phyloP scores from a whole-genome alignment of 2,113 vertebrate genomes.

The Progne subis region DNA sequence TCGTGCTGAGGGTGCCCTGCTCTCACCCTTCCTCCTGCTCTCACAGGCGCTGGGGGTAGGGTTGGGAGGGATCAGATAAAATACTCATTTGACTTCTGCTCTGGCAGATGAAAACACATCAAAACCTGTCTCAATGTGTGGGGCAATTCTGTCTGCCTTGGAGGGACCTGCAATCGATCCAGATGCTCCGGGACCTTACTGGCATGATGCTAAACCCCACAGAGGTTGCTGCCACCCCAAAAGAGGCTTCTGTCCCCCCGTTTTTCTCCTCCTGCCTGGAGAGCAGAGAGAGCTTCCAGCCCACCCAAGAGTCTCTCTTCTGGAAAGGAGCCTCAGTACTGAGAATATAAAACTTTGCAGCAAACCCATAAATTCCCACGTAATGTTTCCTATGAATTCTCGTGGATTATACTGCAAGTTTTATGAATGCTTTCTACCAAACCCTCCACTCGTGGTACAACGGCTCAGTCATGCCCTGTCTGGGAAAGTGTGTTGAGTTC shows the following conservation, averaged over 20 bases:
- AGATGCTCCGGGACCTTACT: background rate
- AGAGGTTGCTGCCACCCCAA: background rate
- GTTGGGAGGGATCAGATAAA: background rate
- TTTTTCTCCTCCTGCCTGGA: background rate
- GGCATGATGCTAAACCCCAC: background rate
- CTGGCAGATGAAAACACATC: background rate
- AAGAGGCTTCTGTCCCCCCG: background rate
- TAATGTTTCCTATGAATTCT: background rate
- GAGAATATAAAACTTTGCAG: background rate
- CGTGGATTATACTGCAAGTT: background rate
- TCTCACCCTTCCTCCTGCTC: background rate
- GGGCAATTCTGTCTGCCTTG: background rate
- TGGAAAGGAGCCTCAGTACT: background rate
- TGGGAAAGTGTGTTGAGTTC: background rate
- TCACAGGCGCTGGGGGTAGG: background rate
- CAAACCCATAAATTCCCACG: background rate
- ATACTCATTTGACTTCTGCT: background rate
- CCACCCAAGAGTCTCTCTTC: background rate
- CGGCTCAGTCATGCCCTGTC: background rate
- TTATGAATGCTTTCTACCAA: conserved; percentile 13
- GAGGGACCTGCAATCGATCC: background rate
- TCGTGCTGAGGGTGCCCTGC: background rate
- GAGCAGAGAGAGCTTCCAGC: background rate
- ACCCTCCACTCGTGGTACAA: background rate
- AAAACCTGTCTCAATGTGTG: background rate